phyloP scores from a whole-genome alignment of 2,113 vertebrate species.

The Brachypteracias leptosomus region DNA sequence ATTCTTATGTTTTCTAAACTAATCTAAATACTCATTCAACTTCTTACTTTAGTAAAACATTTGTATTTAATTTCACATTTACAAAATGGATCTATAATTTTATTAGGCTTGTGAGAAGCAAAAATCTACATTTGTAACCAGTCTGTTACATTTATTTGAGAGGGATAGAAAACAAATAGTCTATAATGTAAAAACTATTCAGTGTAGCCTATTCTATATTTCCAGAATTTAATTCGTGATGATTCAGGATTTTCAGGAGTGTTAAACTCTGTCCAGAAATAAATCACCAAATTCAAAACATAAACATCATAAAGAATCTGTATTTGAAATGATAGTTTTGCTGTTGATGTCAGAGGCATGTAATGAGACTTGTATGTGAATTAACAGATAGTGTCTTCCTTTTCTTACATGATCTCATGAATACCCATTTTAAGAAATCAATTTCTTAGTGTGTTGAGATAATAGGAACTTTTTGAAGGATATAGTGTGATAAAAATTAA shows the following conservation, averaged over 20 bases:
- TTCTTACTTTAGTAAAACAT: neutral
- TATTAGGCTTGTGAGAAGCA: neutral
- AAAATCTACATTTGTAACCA: neutral
- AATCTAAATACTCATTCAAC: neutral
- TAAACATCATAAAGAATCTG: neutral
- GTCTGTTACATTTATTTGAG: neutral
- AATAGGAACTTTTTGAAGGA: neutral
- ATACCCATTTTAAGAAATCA: neutral
- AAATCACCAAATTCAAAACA: neutral
- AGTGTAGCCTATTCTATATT: neutral
- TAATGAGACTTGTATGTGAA: neutral
- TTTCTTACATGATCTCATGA: neutral
- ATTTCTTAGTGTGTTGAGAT: neutral
- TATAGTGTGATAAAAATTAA: constrained; percentile 36
- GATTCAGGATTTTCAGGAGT: neutral
- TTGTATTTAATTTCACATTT: neutral
- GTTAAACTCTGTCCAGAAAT: neutral
- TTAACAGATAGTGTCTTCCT: neutral
- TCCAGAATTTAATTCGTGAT: neutral
- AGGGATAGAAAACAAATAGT: neutral
- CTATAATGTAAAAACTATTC: neutral
- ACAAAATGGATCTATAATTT: neutral
- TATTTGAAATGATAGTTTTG: neutral
- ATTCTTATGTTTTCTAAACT: neutral
- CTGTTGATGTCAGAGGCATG: neutral